A percentile compares a stretch with the other conserved stretches of the same genome.
Evolutionary conservation across 2,113 vertebrate species (phyloP).

Genomic region (Microtus ochrogaster): DNA sequence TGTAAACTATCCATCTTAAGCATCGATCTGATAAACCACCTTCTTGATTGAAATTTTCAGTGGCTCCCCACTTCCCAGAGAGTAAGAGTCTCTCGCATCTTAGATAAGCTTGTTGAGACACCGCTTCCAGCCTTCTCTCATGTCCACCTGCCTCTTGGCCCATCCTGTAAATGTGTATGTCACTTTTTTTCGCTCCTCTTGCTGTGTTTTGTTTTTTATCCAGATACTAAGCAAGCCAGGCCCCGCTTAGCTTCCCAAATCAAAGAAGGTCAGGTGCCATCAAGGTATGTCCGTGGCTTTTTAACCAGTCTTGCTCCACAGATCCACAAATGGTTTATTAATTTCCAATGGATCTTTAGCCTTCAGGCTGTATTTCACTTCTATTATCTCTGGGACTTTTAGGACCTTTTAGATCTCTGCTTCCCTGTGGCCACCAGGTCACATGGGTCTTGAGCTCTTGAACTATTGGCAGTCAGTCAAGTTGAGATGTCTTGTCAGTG

Average conservation of each 20-base stretch:
- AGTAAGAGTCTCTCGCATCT: conserved; percentile 13
- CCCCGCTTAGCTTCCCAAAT: background rate
- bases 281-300: background rate
- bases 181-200: background rate
- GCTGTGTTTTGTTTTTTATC: background rate
- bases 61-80: background rate
- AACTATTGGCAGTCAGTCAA: background rate
- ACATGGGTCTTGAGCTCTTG: background rate
- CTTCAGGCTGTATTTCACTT: background rate
- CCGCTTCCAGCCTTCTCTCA: background rate
- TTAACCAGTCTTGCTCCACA: background rate
- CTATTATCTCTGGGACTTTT: background rate
- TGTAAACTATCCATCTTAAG: background rate
- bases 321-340: conserved; percentile 25
- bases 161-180: background rate
- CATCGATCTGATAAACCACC: background rate
- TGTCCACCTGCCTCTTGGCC: background rate
- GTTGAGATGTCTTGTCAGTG: background rate
- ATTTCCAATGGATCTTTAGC: background rate
- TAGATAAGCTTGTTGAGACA: background rate
- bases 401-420: background rate
- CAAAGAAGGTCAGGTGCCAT: background rate
- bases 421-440: background rate
- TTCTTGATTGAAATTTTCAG: conserved; percentile 24
- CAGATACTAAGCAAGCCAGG: too few relatives aligned